A percentile compares a stretch with the other conserved stretches of the same genome.
phyloP scores from a whole-genome alignment of 2,113 vertebrate genomes.

The Eurypyga helias region DNA sequence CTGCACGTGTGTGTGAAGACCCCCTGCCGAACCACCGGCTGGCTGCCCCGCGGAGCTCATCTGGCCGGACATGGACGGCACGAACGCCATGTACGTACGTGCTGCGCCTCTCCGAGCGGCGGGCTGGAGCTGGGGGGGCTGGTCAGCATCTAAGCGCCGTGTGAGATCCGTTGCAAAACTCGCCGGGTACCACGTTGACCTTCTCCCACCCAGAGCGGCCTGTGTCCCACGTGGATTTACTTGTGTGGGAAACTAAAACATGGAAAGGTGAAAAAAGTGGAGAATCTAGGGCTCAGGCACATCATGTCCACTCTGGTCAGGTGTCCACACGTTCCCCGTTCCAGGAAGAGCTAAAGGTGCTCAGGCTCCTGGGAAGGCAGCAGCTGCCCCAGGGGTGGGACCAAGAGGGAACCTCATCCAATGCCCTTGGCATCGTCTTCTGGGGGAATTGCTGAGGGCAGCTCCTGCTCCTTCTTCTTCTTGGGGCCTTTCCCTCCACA shows the following conservation, averaged over 20 bases:
- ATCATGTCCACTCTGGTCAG: neutral
- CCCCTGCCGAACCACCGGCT: conserved; percentile 32
- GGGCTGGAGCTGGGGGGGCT: neutral
- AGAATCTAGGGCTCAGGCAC: neutral
- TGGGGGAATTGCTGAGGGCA: neutral
- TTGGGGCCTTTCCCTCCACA: neutral
- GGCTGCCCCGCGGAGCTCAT: conserved; percentile 52
- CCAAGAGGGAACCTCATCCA: neutral
- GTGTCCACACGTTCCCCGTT: accelerated
- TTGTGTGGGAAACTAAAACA: neutral
- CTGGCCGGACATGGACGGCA: conserved; percentile 68
- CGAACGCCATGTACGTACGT: neutral
- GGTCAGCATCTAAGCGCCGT: neutral
- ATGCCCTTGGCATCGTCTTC: neutral
- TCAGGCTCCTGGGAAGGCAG: neutral
- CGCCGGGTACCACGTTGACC: accelerated
- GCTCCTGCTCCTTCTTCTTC: neutral
- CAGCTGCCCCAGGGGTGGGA: accelerated
- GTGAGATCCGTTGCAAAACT: accelerated
- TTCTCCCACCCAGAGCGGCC: accelerated
- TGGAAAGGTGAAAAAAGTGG: neutral
- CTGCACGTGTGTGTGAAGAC: conserved; percentile 51
- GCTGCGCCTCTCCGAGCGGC: accelerated
- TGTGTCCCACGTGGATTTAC: accelerated
- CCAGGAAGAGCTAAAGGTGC: neutral